Conservation (phyloP, 2,888 invertebrate genomes). For the Protodeltote pygarga region DNA sequence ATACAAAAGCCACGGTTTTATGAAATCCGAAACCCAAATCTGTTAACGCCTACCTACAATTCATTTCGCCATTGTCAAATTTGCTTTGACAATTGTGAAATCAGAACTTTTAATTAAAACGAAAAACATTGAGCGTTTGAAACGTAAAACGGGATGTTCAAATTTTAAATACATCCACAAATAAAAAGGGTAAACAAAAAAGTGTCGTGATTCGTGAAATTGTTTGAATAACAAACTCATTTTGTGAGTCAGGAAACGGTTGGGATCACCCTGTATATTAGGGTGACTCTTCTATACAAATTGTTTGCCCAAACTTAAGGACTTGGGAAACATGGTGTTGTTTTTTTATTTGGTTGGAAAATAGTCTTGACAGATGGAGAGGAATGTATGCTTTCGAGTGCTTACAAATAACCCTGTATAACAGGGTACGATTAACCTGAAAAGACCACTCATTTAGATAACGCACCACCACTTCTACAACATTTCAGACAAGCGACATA, state of each 20-base stretch:
- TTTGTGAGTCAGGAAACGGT: conserved; percentile 25
- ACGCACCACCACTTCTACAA: too few species aligned
- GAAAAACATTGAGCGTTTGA: not conserved
- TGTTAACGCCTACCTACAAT: conserved; percentile 17
- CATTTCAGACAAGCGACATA: too few species aligned
- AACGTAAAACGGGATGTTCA: conserved; percentile 10
- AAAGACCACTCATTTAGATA: too few species aligned
- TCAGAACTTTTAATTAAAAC: conserved; percentile 36
- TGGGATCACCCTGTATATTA: conserved; percentile 10
- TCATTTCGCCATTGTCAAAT: conserved; percentile 4
- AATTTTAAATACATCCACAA: conserved; percentile 18
- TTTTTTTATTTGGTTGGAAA: too few species aligned
- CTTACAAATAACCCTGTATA: too few species aligned
- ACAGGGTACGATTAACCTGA: too few species aligned
- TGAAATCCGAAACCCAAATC: conserved; percentile 14
- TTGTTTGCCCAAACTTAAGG: too few species aligned
- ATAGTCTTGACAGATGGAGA: not conserved
- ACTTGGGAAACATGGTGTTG: too few species aligned
- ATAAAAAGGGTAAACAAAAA: conserved; percentile 35
- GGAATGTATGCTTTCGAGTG: too few species aligned
- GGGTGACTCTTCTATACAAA: conserved; percentile 21
- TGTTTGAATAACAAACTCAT: conserved; percentile 42
- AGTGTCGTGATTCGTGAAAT: conserved; percentile 41
- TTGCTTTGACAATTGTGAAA: conserved; percentile 22
- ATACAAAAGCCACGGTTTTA: not conserved